Evolutionary conservation across 2,797 vertebrate genomes (phyloP).

Genomic region (Hybognathus amarus): DNA sequence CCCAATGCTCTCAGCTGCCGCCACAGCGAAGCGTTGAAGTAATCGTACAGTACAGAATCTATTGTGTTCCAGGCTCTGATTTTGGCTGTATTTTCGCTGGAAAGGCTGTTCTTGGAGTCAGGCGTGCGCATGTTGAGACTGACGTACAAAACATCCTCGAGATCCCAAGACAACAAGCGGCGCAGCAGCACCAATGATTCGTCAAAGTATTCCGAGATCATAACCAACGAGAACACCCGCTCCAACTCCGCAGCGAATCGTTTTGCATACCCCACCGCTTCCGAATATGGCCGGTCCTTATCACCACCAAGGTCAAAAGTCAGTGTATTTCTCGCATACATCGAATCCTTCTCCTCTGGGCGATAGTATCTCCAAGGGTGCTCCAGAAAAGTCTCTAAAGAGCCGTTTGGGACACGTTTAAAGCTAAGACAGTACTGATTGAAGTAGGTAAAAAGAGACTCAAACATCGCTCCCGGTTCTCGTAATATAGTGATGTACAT

Average conservation of each 20-base stretch:
- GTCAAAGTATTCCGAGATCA: slow-evolving; percentile 89
- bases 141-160: slow-evolving; percentile 85
- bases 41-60: slow-evolving; percentile 81
- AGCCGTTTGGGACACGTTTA: slow-evolving; percentile 83
- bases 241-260: slow-evolving; percentile 80
- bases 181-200: slow-evolving; percentile 87
- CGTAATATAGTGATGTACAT: slow-evolving; percentile 85
- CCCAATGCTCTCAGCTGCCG: slow-evolving; percentile 76
- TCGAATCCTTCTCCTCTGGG: slow-evolving; percentile 78
- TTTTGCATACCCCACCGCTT: slow-evolving; percentile 69
- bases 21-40: slow-evolving; percentile 89
- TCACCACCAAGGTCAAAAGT: slow-evolving; percentile 86
- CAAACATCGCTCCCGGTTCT: slow-evolving; percentile 88
- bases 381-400: slow-evolving; percentile 81
- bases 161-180: slow-evolving; percentile 84
- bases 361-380: slow-evolving; percentile 82
- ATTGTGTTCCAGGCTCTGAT: slow-evolving; percentile 84
- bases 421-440: slow-evolving; percentile 84
- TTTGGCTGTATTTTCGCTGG: slow-evolving; percentile 69
- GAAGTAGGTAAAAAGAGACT: slow-evolving; percentile 88
- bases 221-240: slow-evolving; percentile 83
- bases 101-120: slow-evolving; percentile 77
- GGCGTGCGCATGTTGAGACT: slow-evolving; percentile 85
- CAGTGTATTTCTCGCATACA: slow-evolving; percentile 85
- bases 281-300: slow-evolving; percentile 74